A percentile compares a stretch with the other conserved stretches of the same genome.
These are phyloP conservation scores for Takifugu rubripes DNA, from an alignment of 2,797 vertebrate species.

Conservation along the genomic window DNA sequence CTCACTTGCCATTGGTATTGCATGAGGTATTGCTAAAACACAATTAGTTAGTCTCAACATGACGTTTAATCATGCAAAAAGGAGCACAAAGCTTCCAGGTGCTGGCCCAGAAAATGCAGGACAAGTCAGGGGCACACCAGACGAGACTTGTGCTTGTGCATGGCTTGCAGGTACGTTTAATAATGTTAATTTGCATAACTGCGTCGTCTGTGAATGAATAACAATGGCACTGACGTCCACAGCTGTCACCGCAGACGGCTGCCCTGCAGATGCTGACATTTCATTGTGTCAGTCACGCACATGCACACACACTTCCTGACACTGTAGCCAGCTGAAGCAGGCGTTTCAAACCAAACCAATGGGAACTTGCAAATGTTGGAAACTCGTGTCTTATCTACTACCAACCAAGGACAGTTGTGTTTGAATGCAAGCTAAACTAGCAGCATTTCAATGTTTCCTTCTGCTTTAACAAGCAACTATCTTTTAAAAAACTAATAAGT, in stretches of 20 bases:
- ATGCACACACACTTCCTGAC: not conserved
- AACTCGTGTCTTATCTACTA: not conserved
- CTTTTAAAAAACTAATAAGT: not conserved
- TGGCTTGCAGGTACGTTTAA: not conserved
- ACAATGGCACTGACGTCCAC: not conserved
- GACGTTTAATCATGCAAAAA: not conserved
- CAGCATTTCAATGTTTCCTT: not conserved
- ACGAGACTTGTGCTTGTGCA: not conserved
- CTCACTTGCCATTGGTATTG: not conserved
- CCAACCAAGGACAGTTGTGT: not conserved
- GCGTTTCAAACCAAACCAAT: not conserved
- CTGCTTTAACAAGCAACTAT: not conserved
- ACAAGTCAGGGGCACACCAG: not conserved
- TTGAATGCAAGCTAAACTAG: no score
- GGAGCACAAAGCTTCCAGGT: not conserved
- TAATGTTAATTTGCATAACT: not conserved
- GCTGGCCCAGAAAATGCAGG: not conserved
- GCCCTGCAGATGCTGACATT: not conserved
- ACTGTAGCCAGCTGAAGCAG: not conserved
- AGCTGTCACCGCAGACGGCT: not conserved
- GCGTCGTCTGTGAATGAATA: not conserved
- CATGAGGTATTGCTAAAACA: not conserved
- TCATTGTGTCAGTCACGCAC: not conserved
- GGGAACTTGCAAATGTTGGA: not conserved
- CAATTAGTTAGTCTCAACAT: not conserved